Base-by-base conservation (phyloP, 2,113 vertebrate genomes). In the Pseudopodoces humilis region DNA sequence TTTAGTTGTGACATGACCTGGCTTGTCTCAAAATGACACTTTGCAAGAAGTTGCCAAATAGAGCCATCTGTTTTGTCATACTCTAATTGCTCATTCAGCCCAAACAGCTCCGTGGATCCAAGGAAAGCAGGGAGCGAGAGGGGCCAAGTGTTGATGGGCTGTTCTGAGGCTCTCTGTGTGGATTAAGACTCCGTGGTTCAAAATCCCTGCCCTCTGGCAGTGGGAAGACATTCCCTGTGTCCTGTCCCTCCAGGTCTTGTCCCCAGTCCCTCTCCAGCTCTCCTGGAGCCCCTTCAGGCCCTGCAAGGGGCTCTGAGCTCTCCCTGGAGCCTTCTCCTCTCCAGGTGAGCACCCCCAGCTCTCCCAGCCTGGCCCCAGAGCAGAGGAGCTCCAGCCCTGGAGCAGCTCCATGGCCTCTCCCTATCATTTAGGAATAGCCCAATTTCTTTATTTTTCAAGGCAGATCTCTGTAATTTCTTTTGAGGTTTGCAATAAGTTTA, bases 81-180 rank as follows among this genome's bases (percentile, higher is more conserved):
- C 91, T 90, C 55, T 71, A 35, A 80, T 76, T 95, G 93, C 79
- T 85, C 67, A 6, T n/a, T 78, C 67, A 71, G 90, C 88, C 79
- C 86, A 19, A 76, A n/a, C 47, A 50, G 53, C 86, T 94, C 80
- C 13, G 25, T 22, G 6, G 30, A 56, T 82, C 33, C 20, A 27
- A 74, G 75, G 52, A 15, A 59, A 25, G 21, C 41, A 3, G 62
- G 43, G 55, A 52, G 43, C 1, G 1, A 35, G 44, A 62, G 71
- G 72, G 60, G 41, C 92, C 72, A 13, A 64, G 92, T 46, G 72
- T 7, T 74, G 86, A 33, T 44, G 67, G 49, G 63, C 55, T 27
- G 10, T 30, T 89, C 74, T 62, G 83, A 70, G 88, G 43, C 47
- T 16, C 67, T 49, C 0, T 0, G 3, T 31, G 18, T 22, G 82